Evolutionary conservation across 2,797 vertebrate genomes (phyloP), one percentile per base, ranked within the genome.

Genomic region (Gouania willdenowi): DNA sequence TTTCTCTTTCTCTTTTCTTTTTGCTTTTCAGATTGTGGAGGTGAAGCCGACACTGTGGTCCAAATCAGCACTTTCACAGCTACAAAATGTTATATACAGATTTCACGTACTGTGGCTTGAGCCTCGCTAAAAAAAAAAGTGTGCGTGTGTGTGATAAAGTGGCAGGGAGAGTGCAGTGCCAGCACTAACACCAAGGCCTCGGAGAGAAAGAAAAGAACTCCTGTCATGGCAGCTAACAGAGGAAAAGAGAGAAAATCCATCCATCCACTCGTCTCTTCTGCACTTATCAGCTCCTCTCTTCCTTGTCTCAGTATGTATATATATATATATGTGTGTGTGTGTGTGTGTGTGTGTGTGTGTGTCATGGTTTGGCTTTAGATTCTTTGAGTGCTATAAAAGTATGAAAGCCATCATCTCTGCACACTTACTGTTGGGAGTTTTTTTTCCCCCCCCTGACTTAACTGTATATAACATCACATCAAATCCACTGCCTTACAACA

Each of bases 181-280:
- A 87, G 82, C 75, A 82, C 77, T 83, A 87, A 86, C 82, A 78
- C 81, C 41, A 30, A 73, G 80, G 81, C 75, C 81, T 82, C 74
- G 66, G 83, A 61, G 70, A 63, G 83, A 77, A 86, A 88, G 85
- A 88, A 88, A 87, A 84, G 75, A 87, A 75, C 85, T n/a, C n/a
- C n/a, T 86, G 87, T 89, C 88, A 88, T 43, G 78, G 81, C 47
- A 66, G 77, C 83, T 86, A 81, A 74, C 12, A 8, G 52, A 73
- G 72, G 69, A 66, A 71, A 66, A 66, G 76, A 77, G 83, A 77
- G 81, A 87, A 84, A 86, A 84, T 83, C 71, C 69, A 74, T 82
- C 79, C 58, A 32, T 84, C 73, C 45, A 18, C 76, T 63, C 71
- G n/a, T 72, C 62, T 64, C 26, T 46, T 45, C 63, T 51, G 59